These are phyloP conservation scores for Dryoscopus gambensis DNA, from an alignment of 2,113 vertebrate species.

Conservation along the genomic window DNA sequence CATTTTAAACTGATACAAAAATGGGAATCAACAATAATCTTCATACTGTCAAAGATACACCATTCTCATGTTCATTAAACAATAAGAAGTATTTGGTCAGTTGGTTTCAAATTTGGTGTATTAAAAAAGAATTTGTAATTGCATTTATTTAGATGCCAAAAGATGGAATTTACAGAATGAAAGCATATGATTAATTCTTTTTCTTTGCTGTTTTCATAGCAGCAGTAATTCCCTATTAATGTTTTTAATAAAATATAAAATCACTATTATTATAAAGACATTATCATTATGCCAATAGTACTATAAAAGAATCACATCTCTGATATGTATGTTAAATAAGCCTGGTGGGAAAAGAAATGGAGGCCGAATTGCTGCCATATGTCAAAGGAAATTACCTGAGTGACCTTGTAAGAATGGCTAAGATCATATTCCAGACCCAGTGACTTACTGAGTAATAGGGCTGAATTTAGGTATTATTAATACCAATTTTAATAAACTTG, in stretches of 20 bases:
- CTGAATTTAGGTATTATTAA: slow-evolving; percentile 35
- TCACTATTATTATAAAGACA: slow-evolving; percentile 51
- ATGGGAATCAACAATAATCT: not conserved
- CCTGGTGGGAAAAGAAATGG: slow-evolving; percentile 46
- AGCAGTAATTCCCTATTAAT: slow-evolving; percentile 27
- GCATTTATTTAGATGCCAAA: not conserved
- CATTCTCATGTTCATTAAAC: not conserved
- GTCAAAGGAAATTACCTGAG: slow-evolving; percentile 60
- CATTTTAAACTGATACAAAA: not conserved
- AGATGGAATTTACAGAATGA: not conserved
- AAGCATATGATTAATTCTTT: not conserved
- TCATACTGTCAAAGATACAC: not conserved
- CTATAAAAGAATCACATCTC: slow-evolving; percentile 51
- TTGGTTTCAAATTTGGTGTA: not conserved
- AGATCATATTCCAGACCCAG: slow-evolving; percentile 7
- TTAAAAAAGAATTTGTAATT: not conserved
- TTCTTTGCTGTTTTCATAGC: slow-evolving; percentile 2
- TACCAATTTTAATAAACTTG: not conserved
- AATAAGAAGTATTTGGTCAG: not conserved
- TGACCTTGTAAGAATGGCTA: slow-evolving; percentile 57
- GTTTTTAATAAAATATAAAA: slow-evolving; percentile 51
- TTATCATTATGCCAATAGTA: slow-evolving; percentile 61
- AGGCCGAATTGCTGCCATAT: slow-evolving; percentile 7
- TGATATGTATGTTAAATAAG: slow-evolving; percentile 48
- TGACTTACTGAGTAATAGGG: slow-evolving; percentile 6